Evolutionary conservation across 2,888 invertebrate genomes (phyloP).

Genomic region (Orthonevra nobilis): DNA sequence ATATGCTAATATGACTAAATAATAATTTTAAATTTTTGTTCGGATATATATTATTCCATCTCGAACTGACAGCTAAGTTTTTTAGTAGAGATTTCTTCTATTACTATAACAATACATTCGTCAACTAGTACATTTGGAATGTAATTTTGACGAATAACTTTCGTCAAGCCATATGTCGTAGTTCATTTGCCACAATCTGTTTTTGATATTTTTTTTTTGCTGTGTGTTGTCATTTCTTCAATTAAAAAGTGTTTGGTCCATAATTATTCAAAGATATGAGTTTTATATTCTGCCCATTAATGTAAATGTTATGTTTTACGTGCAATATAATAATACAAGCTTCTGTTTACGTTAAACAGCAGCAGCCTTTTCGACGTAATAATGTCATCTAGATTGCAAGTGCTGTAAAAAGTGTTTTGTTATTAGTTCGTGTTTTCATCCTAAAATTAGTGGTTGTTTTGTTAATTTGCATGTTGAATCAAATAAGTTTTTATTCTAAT

Average conservation of each 20-base stretch:
- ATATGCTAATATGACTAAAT: no score
- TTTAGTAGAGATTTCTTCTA: no score
- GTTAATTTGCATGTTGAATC: conserved; percentile 5
- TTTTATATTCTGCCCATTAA: conserved; percentile 24
- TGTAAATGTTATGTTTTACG: conserved; percentile 25
- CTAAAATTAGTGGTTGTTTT: conserved; percentile 23
- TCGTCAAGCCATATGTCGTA: conserved; percentile 62
- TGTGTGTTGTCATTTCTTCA: conserved; percentile 70
- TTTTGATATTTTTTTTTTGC: conserved; percentile 61
- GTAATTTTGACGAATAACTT: conserved; percentile 35
- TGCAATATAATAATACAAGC: not conserved
- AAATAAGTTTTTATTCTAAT: no score
- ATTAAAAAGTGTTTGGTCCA: conserved; percentile 63
- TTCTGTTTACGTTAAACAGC: not conserved
- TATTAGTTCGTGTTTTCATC: conserved; percentile 20
- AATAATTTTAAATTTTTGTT: no score
- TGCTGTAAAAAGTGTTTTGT: conserved; percentile 42
- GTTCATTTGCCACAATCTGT: conserved; percentile 64
- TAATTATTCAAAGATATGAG: conserved; percentile 42
- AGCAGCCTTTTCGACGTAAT: conserved; percentile 7
- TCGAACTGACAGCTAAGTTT: no score
- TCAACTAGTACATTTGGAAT: not conserved
- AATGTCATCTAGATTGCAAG: conserved; percentile 13
- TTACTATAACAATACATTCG: not conserved
- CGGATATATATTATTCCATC: no score